These are phyloP conservation scores for Plusia festucae DNA, from an alignment of 2,888 invertebrate species.

Conservation along the genomic window DNA sequence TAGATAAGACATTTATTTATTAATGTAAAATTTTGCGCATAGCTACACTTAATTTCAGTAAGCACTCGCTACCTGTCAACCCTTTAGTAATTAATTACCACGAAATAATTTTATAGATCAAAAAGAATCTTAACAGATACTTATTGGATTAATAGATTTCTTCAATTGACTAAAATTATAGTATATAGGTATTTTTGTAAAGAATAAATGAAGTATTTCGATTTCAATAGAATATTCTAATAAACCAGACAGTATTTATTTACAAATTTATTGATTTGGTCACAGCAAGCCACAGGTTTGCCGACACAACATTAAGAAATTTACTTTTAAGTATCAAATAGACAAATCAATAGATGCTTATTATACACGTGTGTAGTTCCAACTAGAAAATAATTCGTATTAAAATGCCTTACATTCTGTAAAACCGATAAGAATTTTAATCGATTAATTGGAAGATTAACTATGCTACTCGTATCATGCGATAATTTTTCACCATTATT, in stretches of 20 bases:
- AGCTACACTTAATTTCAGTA: background rate
- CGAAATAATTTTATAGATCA: background rate
- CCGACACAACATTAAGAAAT: too few relatives aligned
- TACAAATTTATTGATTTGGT: too few relatives aligned
- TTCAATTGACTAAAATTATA: too few relatives aligned
- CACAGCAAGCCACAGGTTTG: too few relatives aligned
- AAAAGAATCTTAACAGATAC: background rate
- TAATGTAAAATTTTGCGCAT: background rate
- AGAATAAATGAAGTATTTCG: background rate
- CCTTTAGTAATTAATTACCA: background rate
- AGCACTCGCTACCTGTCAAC: slow-evolving; percentile 1
- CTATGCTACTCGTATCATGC: slow-evolving; percentile 35
- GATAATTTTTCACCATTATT: slow-evolving; percentile 38
- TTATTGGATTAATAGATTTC: background rate
- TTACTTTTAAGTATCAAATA: too few relatives aligned
- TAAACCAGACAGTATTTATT: too few relatives aligned
- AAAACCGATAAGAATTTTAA: slow-evolving; percentile 22
- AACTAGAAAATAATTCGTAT: background rate
- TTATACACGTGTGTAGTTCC: background rate
- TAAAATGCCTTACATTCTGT: slow-evolving; percentile 20
- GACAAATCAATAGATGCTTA: background rate
- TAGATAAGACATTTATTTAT: too few relatives aligned
- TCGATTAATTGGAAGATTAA: slow-evolving; percentile 44
- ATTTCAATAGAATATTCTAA: background rate
- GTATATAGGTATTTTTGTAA: too few relatives aligned